Evolutionary conservation across 1,140 invertebrate genomes (phyloP).

Genomic region (Drosophila bocki): DNA sequence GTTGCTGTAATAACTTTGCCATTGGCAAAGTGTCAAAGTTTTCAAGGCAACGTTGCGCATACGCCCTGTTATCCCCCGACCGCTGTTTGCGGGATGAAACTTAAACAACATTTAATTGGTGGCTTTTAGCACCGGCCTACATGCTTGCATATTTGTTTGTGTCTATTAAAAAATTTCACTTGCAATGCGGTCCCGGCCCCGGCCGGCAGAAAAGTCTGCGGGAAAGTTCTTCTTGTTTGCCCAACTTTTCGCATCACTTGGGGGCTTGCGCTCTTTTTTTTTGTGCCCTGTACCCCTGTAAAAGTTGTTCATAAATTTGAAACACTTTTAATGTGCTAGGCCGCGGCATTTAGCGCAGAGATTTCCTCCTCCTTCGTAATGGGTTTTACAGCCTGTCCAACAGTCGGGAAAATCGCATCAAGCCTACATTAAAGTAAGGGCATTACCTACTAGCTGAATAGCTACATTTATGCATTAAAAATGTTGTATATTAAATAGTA

Average conservation of each 20-base stretch:
- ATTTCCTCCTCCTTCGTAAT: constrained; percentile 10
- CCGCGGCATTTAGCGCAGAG: constrained; percentile 21
- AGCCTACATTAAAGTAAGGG: neutral
- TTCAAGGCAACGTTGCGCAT: constrained; percentile 45
- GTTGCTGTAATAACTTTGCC: constrained; percentile 43
- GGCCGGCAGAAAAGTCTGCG: constrained; percentile 24
- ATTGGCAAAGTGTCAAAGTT: constrained; percentile 66
- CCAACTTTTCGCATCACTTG: constrained; percentile 44
- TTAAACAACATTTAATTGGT: constrained; percentile 74
- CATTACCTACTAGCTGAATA: neutral
- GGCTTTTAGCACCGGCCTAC: constrained; percentile 38
- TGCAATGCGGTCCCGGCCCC: constrained; percentile 27
- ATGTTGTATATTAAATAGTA: neutral
- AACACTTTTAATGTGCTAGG: constrained; percentile 31
- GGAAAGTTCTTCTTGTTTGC: constrained; percentile 29
- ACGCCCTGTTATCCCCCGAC: constrained; percentile 27
- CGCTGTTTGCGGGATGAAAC: constrained; percentile 33
- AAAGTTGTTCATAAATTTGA: constrained; percentile 44
- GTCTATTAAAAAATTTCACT: constrained; percentile 48
- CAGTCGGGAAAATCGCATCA: constrained; percentile 19
- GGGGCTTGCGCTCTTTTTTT: constrained; percentile 25
- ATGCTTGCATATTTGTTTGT: constrained; percentile 30
- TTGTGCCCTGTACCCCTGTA: constrained; percentile 2
- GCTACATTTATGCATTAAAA: neutral
- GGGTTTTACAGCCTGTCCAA: constrained; percentile 4